Evolutionary conservation across 2,113 vertebrate genomes (phyloP).

Genomic region (Anarrhichthys ocellatus): DNA sequence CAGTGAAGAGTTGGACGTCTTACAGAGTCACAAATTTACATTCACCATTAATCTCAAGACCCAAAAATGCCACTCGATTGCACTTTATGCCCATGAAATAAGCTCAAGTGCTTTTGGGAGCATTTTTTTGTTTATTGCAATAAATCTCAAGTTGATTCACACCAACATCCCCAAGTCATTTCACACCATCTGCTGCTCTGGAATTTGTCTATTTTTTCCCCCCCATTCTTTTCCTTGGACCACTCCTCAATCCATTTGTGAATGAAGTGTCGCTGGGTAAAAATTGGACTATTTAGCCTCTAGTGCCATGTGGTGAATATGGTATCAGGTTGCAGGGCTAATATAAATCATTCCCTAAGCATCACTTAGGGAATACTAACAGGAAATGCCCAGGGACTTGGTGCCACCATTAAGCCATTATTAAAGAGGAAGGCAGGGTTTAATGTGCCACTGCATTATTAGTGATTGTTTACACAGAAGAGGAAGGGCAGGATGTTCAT

Average conservation of each 20-base stretch:
- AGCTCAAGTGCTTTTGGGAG: slow-evolving; percentile 70
- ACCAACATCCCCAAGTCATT: slow-evolving; percentile 71
- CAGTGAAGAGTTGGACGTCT: slow-evolving; percentile 58
- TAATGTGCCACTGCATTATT: slow-evolving; percentile 36
- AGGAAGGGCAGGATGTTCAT: background rate
- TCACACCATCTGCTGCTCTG: slow-evolving; percentile 75
- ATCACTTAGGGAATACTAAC: slow-evolving; percentile 33
- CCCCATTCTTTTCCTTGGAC: slow-evolving; percentile 34
- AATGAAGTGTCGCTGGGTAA: slow-evolving; percentile 51
- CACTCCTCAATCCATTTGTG: slow-evolving; percentile 38
- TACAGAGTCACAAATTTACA: slow-evolving; percentile 57
- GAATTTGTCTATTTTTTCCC: slow-evolving; percentile 35
- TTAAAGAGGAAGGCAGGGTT: slow-evolving; percentile 13
- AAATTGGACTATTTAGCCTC: slow-evolving; percentile 38
- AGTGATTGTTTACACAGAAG: slow-evolving; percentile 36
- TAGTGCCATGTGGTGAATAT: slow-evolving; percentile 42
- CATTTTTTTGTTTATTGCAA: slow-evolving; percentile 71
- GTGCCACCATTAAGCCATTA: slow-evolving; percentile 46
- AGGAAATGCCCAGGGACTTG: slow-evolving; percentile 23
- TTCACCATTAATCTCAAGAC: slow-evolving; percentile 66
- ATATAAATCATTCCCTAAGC: slow-evolving; percentile 42
- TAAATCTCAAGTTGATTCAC: slow-evolving; percentile 71
- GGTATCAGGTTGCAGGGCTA: slow-evolving; percentile 8
- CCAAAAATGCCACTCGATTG: slow-evolving; percentile 68
- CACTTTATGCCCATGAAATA: slow-evolving; percentile 75